Evolutionary conservation across 2,797 vertebrate species (phyloP).

Genomic region (Cheirogaleus major): DNA sequence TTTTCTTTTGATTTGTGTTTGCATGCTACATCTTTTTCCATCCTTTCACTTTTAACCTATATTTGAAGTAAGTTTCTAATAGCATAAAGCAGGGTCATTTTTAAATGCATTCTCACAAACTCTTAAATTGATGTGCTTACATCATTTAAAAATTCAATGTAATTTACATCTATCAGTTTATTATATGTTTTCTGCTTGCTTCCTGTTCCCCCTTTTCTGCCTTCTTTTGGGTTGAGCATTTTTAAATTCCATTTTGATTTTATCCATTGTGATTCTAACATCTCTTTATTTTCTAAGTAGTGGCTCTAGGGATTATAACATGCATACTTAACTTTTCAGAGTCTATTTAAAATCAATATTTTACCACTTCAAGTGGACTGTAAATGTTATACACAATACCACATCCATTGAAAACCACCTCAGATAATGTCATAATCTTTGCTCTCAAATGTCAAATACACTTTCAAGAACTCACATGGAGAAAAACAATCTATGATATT

Average conservation of each 20-base stretch:
- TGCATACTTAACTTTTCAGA: not conserved
- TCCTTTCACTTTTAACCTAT: not conserved
- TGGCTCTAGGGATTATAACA: not conserved
- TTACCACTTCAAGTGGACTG: not conserved
- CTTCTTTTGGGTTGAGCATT: not conserved
- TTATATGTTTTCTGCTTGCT: not conserved
- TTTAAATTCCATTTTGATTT: not conserved
- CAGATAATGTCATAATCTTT: not conserved
- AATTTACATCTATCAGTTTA: not conserved
- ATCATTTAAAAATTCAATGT: not conserved
- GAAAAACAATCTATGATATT: not conserved
- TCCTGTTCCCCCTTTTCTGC: not conserved
- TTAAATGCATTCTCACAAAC: not conserved
- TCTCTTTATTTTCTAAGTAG: not conserved
- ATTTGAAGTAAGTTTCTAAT: not conserved
- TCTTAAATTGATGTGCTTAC: not conserved
- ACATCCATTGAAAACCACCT: not conserved
- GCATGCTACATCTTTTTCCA: not conserved
- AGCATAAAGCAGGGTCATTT: not conserved
- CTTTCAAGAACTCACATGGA: not conserved
- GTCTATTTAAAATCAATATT: not conserved
- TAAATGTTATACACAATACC: not conserved
- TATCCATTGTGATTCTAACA: not conserved
- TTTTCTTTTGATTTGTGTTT: constrained; percentile 5
- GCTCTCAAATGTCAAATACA: constrained; percentile 13